phyloP scores from a whole-genome alignment of 2,888 invertebrate species.

The Zootermopsis nevadensis region DNA sequence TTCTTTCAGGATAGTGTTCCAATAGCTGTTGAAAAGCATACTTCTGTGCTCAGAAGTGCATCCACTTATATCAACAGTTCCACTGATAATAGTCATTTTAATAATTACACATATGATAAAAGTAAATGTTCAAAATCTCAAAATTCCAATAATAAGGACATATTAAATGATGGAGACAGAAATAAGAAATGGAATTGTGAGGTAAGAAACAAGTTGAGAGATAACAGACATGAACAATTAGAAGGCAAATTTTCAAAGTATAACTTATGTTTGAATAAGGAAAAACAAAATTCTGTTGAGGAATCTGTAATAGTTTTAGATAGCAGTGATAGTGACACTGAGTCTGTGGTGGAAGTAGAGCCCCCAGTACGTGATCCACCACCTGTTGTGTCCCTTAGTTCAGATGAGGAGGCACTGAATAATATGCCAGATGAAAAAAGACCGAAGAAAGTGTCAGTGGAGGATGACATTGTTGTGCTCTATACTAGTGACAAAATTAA shows the following conservation, averaged over 20 bases:
- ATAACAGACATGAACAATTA: neutral
- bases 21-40: too few relatives aligned
- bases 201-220: neutral
- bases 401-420: neutral
- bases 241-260: neutral
- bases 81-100: neutral
- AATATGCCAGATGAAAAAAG: neutral
- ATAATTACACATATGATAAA: neutral
- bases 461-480: neutral
- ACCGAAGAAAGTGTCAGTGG: neutral
- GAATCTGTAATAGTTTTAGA: neutral
- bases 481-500: neutral
- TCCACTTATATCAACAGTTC: too few relatives aligned
- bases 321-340: conserved; percentile 7
- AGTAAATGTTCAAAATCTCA: neutral
- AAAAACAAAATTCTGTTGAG: neutral
- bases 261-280: neutral
- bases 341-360: conserved; percentile 1
- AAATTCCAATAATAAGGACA: neutral
- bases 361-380: neutral
- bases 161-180: neutral
- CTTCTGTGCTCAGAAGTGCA: too few relatives aligned
- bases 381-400: neutral
- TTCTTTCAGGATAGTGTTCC: too few relatives aligned
- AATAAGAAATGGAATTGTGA: neutral